Percentiles rank a stretch among this genome's conserved stretches.
These are phyloP conservation scores for Pseudanteris insignis DNA, from an alignment of 2,888 invertebrate genomes.

Conservation along the genomic window DNA sequence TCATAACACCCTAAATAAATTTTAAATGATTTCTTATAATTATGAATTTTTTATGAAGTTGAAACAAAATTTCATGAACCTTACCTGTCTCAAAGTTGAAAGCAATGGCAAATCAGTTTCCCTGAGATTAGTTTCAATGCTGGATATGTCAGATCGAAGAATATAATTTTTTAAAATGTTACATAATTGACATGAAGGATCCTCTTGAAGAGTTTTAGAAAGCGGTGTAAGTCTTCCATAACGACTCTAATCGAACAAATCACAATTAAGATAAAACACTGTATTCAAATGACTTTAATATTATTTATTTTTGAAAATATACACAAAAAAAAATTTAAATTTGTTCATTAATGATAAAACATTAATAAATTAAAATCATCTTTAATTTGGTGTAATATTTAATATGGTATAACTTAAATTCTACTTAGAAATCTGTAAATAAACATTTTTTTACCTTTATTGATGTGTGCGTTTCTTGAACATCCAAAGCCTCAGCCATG, in stretches of 20 bases:
- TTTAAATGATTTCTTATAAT: no score
- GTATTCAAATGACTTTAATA: no score
- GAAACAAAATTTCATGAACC: no score
- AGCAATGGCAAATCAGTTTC: conserved; percentile 87
- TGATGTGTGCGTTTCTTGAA: conserved; percentile 83
- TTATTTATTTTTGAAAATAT: no score
- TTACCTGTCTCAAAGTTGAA: conserved; percentile 86
- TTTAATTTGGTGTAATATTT: no score
- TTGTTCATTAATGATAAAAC: neutral
- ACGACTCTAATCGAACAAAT: conserved; percentile 90
- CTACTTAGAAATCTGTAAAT: no score
- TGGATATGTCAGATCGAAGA: conserved; percentile 77
- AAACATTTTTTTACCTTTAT: no score
- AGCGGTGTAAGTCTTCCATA: conserved; percentile 88
- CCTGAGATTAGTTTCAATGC: conserved; percentile 84
- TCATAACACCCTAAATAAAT: conserved; percentile 94
- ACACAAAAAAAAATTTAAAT: conserved; percentile 31
- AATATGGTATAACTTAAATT: no score
- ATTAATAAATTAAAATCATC: no score
- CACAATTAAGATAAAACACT: no score
- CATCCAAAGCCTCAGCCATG: conserved; percentile 93
- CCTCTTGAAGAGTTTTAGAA: conserved; percentile 90
- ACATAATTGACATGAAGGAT: conserved; percentile 94
- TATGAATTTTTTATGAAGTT: no score
- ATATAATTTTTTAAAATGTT: conserved; percentile 87